Evolutionary conservation across 1,140 invertebrate species (phyloP).

Genomic region (Leptopilina clavipes): DNA sequence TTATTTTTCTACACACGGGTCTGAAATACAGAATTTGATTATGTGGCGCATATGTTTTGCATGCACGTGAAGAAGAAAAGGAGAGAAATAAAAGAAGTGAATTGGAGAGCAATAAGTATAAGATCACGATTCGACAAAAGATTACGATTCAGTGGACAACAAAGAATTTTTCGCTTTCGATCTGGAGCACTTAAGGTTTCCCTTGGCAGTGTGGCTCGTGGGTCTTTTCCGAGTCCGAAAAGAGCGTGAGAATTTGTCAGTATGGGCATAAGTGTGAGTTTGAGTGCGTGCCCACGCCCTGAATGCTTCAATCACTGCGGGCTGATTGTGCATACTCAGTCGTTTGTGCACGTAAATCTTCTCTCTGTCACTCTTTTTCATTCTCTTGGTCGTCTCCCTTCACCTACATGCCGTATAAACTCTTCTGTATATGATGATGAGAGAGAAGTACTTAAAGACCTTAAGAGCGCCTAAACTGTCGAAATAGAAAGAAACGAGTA

Average conservation of each 20-base stretch:
- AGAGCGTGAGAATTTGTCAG: constrained; percentile 63
- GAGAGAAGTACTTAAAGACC: constrained; percentile 29
- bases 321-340: constrained; percentile 65
- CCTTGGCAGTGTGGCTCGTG: constrained; percentile 17
- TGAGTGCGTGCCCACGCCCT: constrained; percentile 60
- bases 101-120: constrained; percentile 17
- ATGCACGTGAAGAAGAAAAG: not conserved
- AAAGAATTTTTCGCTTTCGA: constrained; percentile 33
- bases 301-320: constrained; percentile 68
- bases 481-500: not conserved
- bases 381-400: constrained; percentile 13
- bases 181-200: constrained; percentile 12
- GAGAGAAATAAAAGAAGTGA: no score
- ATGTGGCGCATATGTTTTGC: not conserved
- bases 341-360: constrained; percentile 47
- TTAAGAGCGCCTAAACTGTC: constrained; percentile 29
- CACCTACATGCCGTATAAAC: not conserved
- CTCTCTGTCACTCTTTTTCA: constrained; percentile 31
- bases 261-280: constrained; percentile 52
- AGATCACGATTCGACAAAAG: constrained; percentile 36
- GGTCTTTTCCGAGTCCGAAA: constrained; percentile 29
- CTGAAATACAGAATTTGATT: not conserved
- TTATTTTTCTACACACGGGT: no score
- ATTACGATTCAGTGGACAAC: constrained; percentile 33
- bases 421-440: not conserved